A percentile compares a stretch with the other conserved stretches of the same genome.
These are phyloP conservation scores for Crotalus adamanteus DNA, from an alignment of 2,797 vertebrate species.

Conservation along the genomic window DNA sequence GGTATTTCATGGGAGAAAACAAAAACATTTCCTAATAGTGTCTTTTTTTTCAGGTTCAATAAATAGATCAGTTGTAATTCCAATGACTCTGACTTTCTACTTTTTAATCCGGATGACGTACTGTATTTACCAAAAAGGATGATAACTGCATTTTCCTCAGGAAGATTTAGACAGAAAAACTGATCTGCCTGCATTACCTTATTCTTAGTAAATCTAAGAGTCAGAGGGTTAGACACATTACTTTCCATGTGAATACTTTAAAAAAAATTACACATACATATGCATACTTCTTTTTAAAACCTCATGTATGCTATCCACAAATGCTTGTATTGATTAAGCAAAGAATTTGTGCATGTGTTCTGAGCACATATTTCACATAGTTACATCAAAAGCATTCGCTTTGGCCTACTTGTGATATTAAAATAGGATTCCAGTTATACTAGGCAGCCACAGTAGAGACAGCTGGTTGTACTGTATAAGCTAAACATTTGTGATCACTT, in stretches of 20 bases:
- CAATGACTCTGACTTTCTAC: neutral
- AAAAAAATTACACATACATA: neutral
- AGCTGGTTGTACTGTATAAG: conserved; percentile 4
- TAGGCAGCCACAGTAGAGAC: neutral
- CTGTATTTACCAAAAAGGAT: neutral
- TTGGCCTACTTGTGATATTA: neutral
- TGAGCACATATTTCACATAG: conserved; percentile 27
- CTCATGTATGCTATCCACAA: neutral
- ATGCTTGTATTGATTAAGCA: neutral
- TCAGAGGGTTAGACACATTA: neutral
- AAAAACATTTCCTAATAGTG: neutral
- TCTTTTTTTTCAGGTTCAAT: neutral
- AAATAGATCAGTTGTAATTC: conserved; percentile 11
- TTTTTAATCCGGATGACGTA: conserved; percentile 7
- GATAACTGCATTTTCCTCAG: neutral
- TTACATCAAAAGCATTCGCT: conserved; percentile 14
- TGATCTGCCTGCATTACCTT: neutral
- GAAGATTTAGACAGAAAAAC: neutral
- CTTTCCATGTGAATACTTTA: neutral
- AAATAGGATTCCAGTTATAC: conserved; percentile 7
- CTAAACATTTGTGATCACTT: neutral
- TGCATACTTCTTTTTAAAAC: neutral
- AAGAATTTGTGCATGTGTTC: neutral
- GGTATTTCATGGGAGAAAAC: neutral
- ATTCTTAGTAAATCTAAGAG: neutral